A percentile compares a stretch with the other conserved stretches of the same genome.
Evolutionary conservation across 1,140 invertebrate genomes (phyloP).

Genomic region (Drosophila lacteicornis): DNA sequence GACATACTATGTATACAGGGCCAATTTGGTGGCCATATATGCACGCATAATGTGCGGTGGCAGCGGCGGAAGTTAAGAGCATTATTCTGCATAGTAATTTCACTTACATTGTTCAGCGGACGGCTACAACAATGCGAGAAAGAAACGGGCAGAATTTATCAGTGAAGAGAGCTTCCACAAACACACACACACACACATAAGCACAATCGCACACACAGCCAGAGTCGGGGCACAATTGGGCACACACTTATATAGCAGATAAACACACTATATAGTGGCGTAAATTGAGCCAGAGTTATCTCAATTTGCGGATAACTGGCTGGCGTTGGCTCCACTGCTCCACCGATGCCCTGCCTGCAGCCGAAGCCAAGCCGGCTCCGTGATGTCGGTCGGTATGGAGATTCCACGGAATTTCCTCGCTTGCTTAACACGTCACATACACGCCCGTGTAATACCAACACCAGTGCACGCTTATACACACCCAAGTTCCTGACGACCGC

Average conservation of each 20-base stretch:
- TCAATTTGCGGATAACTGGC: conserved; percentile 49
- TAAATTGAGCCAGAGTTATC: conserved; percentile 79
- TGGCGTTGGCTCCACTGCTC: conserved; percentile 7
- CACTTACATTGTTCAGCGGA: conserved; percentile 70
- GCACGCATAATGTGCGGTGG: conserved; percentile 44
- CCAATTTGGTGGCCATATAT: conserved; percentile 29
- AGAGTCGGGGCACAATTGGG: conserved; percentile 66
- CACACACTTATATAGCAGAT: conserved; percentile 57
- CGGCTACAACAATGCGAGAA: conserved; percentile 39
- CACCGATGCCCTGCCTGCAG: not conserved
- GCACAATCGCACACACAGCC: not conserved
- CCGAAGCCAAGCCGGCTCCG: conserved; percentile 27
- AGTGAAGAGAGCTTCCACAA: conserved; percentile 52
- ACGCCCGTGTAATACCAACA: conserved; percentile 57
- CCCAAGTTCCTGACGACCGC: conserved; percentile 75
- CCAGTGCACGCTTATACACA: conserved; percentile 46
- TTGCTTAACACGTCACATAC: conserved; percentile 79
- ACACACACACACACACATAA: conserved; percentile 25
- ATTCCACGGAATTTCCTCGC: conserved; percentile 44
- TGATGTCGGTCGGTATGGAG: conserved; percentile 28
- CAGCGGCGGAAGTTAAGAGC: conserved; percentile 73
- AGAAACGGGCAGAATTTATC: conserved; percentile 66
- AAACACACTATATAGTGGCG: conserved; percentile 57
- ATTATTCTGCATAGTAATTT: conserved; percentile 83
- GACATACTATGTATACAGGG: conserved; percentile 5